Percentiles rank a stretch among this genome's conserved stretches.
These are phyloP conservation scores for Synergus gifuensis DNA, from an alignment of 2,888 invertebrate genomes.

Conservation along the genomic window DNA sequence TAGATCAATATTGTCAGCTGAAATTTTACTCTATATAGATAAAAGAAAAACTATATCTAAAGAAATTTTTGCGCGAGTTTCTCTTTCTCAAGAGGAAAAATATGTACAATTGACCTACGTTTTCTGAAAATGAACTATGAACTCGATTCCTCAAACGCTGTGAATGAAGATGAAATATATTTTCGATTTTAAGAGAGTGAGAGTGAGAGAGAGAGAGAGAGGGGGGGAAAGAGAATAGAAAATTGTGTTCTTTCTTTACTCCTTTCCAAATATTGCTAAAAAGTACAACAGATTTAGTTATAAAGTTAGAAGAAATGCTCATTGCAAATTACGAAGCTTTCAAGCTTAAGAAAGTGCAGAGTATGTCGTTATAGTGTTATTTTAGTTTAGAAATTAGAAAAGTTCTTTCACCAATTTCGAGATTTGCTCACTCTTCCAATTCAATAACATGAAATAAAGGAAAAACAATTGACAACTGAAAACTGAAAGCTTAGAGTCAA, in stretches of 20 bases:
- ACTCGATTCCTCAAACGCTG: not conserved
- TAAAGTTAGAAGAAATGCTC: not conserved
- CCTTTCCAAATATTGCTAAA: not conserved
- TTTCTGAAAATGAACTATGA: not conserved
- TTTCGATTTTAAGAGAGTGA: not conserved
- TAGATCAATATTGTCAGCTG: slow-evolving; percentile 10
- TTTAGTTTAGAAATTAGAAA: not conserved
- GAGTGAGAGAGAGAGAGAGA: too few species aligned
- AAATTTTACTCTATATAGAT: slow-evolving; percentile 1
- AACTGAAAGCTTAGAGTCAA: not conserved
- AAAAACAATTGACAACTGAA: not conserved
- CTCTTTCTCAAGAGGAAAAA: not conserved
- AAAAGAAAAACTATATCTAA: not conserved
- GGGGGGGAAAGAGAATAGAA: not conserved
- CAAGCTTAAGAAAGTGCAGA: not conserved
- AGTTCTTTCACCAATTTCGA: not conserved
- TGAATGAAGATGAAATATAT: not conserved
- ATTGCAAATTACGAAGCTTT: not conserved
- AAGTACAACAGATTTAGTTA: not conserved
- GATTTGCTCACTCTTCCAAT: slow-evolving; percentile 17
- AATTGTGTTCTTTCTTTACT: slow-evolving; percentile 15
- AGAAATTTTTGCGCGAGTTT: not conserved
- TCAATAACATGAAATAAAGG: not conserved
- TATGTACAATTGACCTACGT: slow-evolving; percentile 16
- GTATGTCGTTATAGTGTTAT: not conserved